phyloP scores from a whole-genome alignment of 2,113 vertebrate species.

The Planiliza haematocheilus region DNA sequence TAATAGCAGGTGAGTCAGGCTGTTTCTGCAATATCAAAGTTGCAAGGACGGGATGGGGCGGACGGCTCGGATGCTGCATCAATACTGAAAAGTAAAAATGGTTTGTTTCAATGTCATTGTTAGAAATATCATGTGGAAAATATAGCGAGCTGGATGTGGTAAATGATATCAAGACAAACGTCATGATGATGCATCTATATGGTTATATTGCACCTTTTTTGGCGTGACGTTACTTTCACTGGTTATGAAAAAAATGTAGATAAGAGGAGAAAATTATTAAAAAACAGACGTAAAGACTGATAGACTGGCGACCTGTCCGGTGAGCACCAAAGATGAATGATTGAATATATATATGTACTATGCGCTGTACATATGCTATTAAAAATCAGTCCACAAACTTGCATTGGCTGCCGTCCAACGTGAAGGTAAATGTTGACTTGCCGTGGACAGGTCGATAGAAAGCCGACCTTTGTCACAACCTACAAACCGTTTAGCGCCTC shows the following conservation, averaged over 20 bases:
- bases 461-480: slow-evolving; percentile 64
- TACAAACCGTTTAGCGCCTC: slow-evolving; percentile 43
- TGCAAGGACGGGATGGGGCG: slow-evolving; percentile 10
- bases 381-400: background rate
- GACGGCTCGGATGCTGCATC: background rate
- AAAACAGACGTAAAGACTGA: no score
- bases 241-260: no score
- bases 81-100: slow-evolving; percentile 13
- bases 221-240: no score
- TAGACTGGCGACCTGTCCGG: no score
- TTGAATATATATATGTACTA: no score
- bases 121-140: background rate
- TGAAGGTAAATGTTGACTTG: slow-evolving; percentile 40
- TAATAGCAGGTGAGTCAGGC: slow-evolving; percentile 32
- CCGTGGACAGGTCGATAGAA: slow-evolving; percentile 46
- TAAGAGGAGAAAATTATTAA: no score
- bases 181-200: background rate
- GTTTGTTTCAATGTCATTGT: background rate
- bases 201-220: background rate
- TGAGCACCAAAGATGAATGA: no score
- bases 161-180: background rate
- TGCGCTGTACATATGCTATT: no score
- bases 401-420: slow-evolving; percentile 18
- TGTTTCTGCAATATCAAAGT: slow-evolving; percentile 24
- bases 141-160: background rate